Evolutionary conservation across 2,888 invertebrate species (phyloP), one percentile per base, ranked within the genome.

Genomic region (Cryptops parisi): DNA sequence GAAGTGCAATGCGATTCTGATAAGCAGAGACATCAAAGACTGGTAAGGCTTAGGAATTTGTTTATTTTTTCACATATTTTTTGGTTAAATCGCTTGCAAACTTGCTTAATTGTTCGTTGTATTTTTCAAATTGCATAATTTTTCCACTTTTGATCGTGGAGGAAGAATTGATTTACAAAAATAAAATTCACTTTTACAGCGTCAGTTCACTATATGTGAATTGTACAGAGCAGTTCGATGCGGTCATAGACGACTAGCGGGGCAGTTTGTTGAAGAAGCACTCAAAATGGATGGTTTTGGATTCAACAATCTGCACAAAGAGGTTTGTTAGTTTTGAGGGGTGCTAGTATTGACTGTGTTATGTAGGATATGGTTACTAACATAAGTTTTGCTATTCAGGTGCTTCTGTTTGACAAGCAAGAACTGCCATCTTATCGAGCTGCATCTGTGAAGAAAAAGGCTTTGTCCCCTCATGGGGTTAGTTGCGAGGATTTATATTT

Each of bases 231-330:
- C 71, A n/a, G 62, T 73, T 3, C 60, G 66, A 24, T 55, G 59
- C 55, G 74, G 74, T 6, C 66, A 73, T 60, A 59, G 67, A 46
- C 65, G 68, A 56, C 54, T 72, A 39, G 72, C 71, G 22, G 68
- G 65, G 4, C 60, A 64, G 39, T 59, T 72, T 25, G 62, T 71
- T 3, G 62, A 66, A 40, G 66, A 67, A 33, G 64, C 64, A 21
- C 55, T 65, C 41, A 65, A 64, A 47, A 57, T 59, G 17, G 64
- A 65, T 40, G 65, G 65, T 15, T 64, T 60, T 60, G 68, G 67
- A 25, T 71, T 70, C 60, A 69, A 68, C 58, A 64, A 62, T 50
- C 62, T 72, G 21, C 71, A 71, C 58, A 64, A 66, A 60, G 64
- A 68, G 58, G 67, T 68, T 44, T 3, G 41, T 40, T 23, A 40